A percentile compares a stretch with the other conserved stretches of the same genome.
These are phyloP conservation scores for Philopotamus ludificatus DNA, from an alignment of 1,140 invertebrate species.

Conservation along the genomic window DNA sequence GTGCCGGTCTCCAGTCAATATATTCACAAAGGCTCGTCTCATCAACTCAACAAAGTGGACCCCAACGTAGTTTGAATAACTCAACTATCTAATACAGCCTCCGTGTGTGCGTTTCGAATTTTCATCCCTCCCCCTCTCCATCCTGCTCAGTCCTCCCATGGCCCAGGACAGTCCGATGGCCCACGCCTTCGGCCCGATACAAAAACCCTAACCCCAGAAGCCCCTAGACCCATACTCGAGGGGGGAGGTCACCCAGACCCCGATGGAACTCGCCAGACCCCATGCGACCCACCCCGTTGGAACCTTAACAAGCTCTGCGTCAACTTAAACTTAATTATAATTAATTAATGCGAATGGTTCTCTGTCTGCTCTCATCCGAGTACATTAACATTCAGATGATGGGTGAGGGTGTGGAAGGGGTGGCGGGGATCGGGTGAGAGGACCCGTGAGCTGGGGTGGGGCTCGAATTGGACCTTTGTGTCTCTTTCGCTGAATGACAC, in stretches of 20 bases:
- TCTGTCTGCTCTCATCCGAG: constrained; percentile 48
- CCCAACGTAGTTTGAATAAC: constrained; percentile 11
- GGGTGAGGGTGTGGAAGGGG: constrained; percentile 6
- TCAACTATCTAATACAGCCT: constrained; percentile 6
- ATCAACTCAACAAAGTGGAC: constrained; percentile 7
- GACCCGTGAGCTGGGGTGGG: constrained; percentile 10
- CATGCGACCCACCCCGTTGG: constrained; percentile 49
- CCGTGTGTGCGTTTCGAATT: constrained; percentile 15
- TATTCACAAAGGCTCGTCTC: constrained; percentile 18
- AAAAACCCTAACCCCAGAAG: constrained; percentile 12
- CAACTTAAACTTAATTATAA: constrained; percentile 78
- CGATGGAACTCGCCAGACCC: constrained; percentile 28
- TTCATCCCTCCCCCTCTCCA: constrained; percentile 16
- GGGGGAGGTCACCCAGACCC: constrained; percentile 40
- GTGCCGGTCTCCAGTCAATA: constrained; percentile 10
- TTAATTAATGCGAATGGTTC: constrained; percentile 68
- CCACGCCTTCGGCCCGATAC: constrained; percentile 17
- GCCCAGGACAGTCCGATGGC: constrained; percentile 18
- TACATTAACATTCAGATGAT: constrained; percentile 44
- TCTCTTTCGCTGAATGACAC: constrained; percentile 24
- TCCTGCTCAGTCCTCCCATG: constrained; percentile 20
- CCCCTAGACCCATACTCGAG: not conserved
- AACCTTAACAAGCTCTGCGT: constrained; percentile 55
- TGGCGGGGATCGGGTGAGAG: not conserved
- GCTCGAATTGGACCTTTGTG: constrained; percentile 31